A percentile compares a stretch with the other conserved stretches of the same genome.
phyloP scores from a whole-genome alignment of 2,797 vertebrate genomes.

The Argya squamiceps region DNA sequence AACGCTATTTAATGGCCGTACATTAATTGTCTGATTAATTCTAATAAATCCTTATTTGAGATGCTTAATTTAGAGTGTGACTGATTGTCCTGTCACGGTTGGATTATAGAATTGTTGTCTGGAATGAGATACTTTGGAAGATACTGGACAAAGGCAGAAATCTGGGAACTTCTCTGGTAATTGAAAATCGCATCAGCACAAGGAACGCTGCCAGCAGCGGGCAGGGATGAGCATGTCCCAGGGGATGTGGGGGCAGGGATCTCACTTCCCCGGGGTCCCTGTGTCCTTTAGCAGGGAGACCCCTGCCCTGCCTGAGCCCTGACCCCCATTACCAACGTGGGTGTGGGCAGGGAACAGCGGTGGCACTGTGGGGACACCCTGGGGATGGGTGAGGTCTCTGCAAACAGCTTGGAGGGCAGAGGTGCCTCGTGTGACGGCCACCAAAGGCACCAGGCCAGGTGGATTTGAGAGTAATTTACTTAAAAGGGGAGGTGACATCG shows the following conservation, averaged over 20 bases:
- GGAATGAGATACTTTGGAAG: conserved; percentile 11
- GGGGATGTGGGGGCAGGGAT: not conserved
- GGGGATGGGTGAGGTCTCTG: not conserved
- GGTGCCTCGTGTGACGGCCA: fast-evolving
- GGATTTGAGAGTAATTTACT: not conserved
- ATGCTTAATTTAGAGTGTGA: conserved; percentile 65
- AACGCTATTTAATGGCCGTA: conserved; percentile 38
- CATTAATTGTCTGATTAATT: conserved; percentile 67
- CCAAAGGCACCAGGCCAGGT: not conserved
- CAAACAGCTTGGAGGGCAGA: not conserved
- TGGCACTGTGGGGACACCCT: fast-evolving
- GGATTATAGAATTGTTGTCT: conserved; percentile 57
- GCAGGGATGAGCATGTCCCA: fast-evolving
- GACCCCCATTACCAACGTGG: fast-evolving
- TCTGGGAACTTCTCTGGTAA: not conserved
- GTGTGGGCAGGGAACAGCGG: not conserved
- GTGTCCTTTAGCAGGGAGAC: not conserved
- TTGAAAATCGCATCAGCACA: not conserved
- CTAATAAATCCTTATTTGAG: conserved; percentile 67
- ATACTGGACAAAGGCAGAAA: conserved; percentile 43
- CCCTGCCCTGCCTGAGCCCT: not conserved
- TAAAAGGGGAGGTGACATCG: not conserved
- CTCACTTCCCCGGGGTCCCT: not conserved
- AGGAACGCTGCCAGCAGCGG: not conserved
- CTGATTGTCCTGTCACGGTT: conserved; percentile 44